Conservation (phyloP, 2,888 invertebrate species). For the Leucozona laternaria region DNA sequence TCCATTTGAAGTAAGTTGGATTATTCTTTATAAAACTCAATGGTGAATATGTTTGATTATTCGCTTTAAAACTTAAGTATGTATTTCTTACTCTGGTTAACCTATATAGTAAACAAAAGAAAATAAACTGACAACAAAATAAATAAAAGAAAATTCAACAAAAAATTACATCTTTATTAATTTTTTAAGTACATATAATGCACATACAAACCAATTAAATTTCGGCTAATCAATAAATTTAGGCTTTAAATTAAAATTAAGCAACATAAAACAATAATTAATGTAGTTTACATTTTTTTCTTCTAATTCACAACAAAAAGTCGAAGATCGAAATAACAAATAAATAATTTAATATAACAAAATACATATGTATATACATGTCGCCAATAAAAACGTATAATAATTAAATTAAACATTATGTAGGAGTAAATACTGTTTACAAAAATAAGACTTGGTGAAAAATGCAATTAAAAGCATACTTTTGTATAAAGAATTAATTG, state of each 20-base stretch:
- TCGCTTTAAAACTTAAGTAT: too few species aligned
- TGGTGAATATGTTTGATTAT: too few species aligned
- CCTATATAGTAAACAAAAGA: not conserved
- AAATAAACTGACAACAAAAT: not conserved
- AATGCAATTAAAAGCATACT: not conserved
- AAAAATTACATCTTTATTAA: not conserved
- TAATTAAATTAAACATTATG: not conserved
- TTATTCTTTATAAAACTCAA: too few species aligned
- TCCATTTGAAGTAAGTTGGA: not conserved
- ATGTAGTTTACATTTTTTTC: conserved; percentile 41
- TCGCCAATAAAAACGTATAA: not conserved
- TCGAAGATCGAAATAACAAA: conserved; percentile 56
- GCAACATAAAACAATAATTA: not conserved
- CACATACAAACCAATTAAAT: not conserved
- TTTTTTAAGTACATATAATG: not conserved
- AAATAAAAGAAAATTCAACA: conserved; percentile 3
- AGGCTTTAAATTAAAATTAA: not conserved
- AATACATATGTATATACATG: not conserved
- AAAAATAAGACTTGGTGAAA: not conserved
- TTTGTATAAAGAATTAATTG: not conserved
- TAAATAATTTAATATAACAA: conserved; percentile 24
- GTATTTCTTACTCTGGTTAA: not conserved
- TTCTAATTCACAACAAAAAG: conserved; percentile 53
- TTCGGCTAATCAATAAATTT: not conserved
- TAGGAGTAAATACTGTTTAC: not conserved